phyloP scores from a whole-genome alignment of 2,888 invertebrate species.

The Crossocerus cetratus region DNA sequence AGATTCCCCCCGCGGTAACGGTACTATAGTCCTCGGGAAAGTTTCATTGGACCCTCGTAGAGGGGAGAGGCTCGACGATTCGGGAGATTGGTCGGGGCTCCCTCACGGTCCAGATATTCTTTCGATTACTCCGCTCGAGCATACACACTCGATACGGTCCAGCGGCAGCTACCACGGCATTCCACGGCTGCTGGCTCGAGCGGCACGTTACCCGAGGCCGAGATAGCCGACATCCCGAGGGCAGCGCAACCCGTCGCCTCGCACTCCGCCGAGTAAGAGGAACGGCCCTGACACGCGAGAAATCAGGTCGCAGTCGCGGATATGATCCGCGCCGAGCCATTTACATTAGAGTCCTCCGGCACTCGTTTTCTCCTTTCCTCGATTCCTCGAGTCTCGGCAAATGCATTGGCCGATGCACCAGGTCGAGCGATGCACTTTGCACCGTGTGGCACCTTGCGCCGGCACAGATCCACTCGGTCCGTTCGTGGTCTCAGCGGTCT shows the following conservation, averaged over 20 bases:
- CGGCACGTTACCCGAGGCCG: neutral
- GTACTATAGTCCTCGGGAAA: conserved; percentile 30
- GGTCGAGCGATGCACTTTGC: conserved; percentile 36
- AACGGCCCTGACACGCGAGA: conserved; percentile 13
- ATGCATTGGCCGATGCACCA: no score
- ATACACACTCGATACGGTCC: conserved; percentile 18
- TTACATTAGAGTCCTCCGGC: neutral
- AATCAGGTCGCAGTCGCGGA: conserved; percentile 40
- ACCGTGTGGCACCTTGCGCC: no score
- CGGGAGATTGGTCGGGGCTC: neutral
- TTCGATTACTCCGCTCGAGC: neutral
- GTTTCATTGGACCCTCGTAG: conserved; percentile 34
- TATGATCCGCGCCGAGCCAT: neutral
- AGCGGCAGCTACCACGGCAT: conserved; percentile 14
- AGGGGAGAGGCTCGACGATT: conserved; percentile 24
- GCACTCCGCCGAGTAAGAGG: neutral
- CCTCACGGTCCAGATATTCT: conserved; percentile 14
- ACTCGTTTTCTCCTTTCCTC: no score
- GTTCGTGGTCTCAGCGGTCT: no score
- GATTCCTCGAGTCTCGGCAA: no score
- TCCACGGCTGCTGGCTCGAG: neutral
- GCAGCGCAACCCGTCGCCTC: neutral
- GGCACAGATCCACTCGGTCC: no score
- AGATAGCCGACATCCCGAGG: conserved; percentile 8
- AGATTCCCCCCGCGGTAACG: conserved; percentile 39